These are phyloP conservation scores for Cerastis leucographa DNA, from an alignment of 2,888 invertebrate species.

Conservation along the genomic window DNA sequence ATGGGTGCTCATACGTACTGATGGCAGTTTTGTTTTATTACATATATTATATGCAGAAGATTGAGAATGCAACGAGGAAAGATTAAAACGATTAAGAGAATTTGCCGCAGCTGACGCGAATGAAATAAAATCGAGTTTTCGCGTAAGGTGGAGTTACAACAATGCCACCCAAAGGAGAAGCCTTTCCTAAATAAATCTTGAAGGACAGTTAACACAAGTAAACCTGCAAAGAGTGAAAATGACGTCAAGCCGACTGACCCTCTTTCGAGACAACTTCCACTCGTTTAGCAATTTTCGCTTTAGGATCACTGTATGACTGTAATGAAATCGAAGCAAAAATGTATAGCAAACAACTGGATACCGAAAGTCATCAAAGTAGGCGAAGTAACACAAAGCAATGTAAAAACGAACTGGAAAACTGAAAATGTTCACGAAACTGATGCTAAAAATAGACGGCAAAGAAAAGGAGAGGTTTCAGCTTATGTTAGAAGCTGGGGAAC, in stretches of 20 bases:
- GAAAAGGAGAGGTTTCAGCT: constrained; percentile 54
- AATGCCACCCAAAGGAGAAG: constrained; percentile 1
- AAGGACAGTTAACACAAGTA: constrained; percentile 26
- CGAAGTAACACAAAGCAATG: constrained; percentile 15
- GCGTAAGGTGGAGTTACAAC: neutral
- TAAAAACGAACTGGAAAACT: constrained; percentile 18
- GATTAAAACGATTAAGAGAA: constrained; percentile 39
- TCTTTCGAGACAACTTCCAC: constrained; percentile 67
- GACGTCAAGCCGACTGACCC: constrained; percentile 79
- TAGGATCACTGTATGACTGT: constrained; percentile 47
- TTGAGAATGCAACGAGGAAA: constrained; percentile 19
- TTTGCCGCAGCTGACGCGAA: constrained; percentile 13
- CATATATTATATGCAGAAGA: constrained; percentile 33
- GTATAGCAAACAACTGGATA: neutral
- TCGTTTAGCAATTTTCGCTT: constrained; percentile 70
- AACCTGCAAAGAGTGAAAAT: constrained; percentile 51
- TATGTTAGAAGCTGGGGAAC: constrained; percentile 66
- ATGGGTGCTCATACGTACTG: constrained; percentile 30
- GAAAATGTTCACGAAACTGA: constrained; percentile 20
- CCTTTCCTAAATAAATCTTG: constrained; percentile 16
- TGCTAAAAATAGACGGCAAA: constrained; percentile 53
- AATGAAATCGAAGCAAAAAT: constrained; percentile 30
- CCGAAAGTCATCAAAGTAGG: constrained; percentile 6
- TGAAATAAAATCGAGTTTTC: constrained; percentile 8
- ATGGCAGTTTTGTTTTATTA: constrained; percentile 44